Percentiles rank a stretch among this genome's conserved stretches.
phyloP scores from a whole-genome alignment of 2,797 vertebrate genomes.

The Chrysocyon brachyurus region DNA sequence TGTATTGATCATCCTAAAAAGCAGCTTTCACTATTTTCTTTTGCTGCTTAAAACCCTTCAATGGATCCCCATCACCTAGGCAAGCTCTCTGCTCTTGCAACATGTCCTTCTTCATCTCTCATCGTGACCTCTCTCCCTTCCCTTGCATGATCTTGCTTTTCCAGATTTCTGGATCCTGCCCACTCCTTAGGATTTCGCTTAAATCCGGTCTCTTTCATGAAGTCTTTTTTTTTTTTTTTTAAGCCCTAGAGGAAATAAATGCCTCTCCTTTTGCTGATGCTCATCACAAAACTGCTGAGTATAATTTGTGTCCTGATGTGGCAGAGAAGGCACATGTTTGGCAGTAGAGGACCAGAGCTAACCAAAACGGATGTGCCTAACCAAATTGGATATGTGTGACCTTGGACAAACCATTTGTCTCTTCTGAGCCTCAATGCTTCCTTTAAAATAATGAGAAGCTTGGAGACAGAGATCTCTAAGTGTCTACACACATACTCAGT shows the following conservation, averaged over 20 bases:
- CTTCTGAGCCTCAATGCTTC: neutral
- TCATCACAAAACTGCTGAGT: neutral
- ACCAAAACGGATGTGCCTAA: neutral
- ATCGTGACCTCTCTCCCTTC: neutral
- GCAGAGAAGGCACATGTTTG: neutral
- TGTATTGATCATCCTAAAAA: neutral
- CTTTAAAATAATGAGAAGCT: neutral
- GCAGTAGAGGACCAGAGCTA: neutral
- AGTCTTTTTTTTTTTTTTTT: neutral
- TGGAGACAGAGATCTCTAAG: neutral
- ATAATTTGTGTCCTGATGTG: neutral
- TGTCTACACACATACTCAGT: neutral
- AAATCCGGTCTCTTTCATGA: neutral
- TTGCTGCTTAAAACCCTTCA: neutral
- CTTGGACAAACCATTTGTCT: neutral
- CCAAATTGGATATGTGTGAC: neutral
- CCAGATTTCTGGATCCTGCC: neutral
- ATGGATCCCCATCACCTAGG: neutral
- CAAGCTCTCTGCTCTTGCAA: neutral
- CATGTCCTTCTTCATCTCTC: neutral
- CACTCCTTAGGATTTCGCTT: conserved; percentile 13
- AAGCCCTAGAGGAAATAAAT: neutral
- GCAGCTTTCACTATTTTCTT: conserved; percentile 50
- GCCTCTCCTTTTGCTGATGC: neutral
- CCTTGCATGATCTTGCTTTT: neutral